Conservation (phyloP, 2,888 invertebrate species). For the Cryptocheilus praepositus region DNA sequence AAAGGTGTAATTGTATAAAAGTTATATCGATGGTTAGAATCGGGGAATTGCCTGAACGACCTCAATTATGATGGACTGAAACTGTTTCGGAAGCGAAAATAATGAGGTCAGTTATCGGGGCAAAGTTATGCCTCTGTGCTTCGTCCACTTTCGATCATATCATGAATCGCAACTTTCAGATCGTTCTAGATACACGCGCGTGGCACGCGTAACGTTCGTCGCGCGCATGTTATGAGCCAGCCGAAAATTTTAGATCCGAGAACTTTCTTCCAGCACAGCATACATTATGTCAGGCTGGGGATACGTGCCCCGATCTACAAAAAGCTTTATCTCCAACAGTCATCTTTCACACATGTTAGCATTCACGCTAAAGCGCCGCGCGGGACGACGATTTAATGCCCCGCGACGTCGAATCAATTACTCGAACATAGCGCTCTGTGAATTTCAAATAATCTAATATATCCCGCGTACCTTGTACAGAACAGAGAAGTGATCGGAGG, state of each 20-base stretch:
- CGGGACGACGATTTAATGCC: no score
- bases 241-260: constrained; percentile 41
- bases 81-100: not conserved
- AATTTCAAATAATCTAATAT: no score
- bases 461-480: no score
- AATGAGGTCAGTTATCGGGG: not conserved
- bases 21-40: no score
- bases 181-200: constrained; percentile 34
- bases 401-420: no score
- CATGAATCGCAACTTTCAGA: constrained; percentile 37
- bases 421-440: no score
- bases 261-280: constrained; percentile 44
- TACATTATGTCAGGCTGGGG: constrained; percentile 34
- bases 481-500: no score
- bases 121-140: constrained; percentile 1
- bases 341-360: constrained; percentile 44
- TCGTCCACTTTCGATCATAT: constrained; percentile 22
- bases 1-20: not conserved
- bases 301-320: constrained; percentile 48
- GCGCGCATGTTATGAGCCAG: constrained; percentile 41
- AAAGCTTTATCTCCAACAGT: constrained; percentile 42
- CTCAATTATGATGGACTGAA: not conserved
- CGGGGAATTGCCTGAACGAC: no score
- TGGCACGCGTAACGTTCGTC: constrained; percentile 32
- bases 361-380: constrained; percentile 13